Conservation (phyloP, 2,113 vertebrate genomes). For the Coryphaenoides rupestris region DNA sequence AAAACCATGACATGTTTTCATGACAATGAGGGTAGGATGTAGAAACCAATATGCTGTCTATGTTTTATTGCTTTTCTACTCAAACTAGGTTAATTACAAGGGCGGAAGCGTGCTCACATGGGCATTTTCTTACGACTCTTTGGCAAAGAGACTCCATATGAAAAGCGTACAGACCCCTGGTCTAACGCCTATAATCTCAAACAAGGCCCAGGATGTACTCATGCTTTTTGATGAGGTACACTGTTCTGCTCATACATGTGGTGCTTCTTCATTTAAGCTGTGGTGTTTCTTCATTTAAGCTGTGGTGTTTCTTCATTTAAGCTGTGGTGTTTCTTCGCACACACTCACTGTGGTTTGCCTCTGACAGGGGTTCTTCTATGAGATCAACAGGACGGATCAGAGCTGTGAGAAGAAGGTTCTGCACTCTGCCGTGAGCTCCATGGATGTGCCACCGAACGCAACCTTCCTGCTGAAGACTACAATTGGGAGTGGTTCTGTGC, state of each 20-base stretch:
- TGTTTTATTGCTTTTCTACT: slow-evolving; percentile 6
- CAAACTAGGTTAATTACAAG: slow-evolving; percentile 42
- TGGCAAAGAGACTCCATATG: slow-evolving; percentile 66
- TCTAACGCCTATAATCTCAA: not conserved
- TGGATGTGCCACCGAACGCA: slow-evolving; percentile 61
- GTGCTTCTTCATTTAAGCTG: too few species aligned
- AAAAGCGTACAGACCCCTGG: slow-evolving; percentile 41
- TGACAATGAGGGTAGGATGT: too few species aligned
- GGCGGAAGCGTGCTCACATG: slow-evolving; percentile 39
- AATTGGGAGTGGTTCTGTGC: slow-evolving; percentile 39
- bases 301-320: too few species aligned
- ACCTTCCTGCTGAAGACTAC: not conserved
- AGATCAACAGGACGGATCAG: slow-evolving; percentile 72
- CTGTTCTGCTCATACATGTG: not conserved
- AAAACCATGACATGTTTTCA: not conserved
- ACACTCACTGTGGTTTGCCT: too few species aligned
- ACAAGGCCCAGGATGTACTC: slow-evolving; percentile 65
- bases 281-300: too few species aligned
- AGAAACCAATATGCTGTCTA: not conserved
- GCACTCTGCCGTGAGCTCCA: slow-evolving; percentile 53
- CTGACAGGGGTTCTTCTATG: slow-evolving; percentile 57
- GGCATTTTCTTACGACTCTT: slow-evolving; percentile 62
- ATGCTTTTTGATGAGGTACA: slow-evolving; percentile 70
- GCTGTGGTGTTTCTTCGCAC: too few species aligned
- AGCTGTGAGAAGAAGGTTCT: slow-evolving; percentile 70